Evolutionary conservation across 2,888 invertebrate species (phyloP).

Genomic region (Masnerella sp.): DNA sequence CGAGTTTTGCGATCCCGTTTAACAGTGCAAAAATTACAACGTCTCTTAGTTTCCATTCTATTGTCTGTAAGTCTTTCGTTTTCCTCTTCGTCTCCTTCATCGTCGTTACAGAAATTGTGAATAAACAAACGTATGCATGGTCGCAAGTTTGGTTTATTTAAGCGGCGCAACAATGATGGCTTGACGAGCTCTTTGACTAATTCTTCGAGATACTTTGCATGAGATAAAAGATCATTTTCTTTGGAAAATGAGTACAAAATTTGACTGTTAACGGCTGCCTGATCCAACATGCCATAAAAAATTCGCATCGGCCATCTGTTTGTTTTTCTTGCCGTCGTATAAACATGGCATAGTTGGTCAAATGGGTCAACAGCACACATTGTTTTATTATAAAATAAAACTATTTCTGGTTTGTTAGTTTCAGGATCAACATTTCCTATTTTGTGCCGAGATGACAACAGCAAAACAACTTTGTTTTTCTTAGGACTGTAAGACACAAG

Average conservation of each 20-base stretch:
- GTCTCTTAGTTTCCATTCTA: constrained; percentile 4
- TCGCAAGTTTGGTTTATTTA: neutral
- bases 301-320: constrained; percentile 64
- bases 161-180: constrained; percentile 8
- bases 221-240: constrained; percentile 7
- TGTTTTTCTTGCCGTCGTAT: constrained; percentile 51
- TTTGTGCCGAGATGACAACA: no score
- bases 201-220: constrained; percentile 29
- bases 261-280: constrained; percentile 61
- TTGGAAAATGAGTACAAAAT: constrained; percentile 34
- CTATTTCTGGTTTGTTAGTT: no score
- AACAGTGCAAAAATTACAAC: neutral
- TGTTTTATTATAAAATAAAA: no score
- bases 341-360: no score
- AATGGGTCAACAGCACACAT: no score
- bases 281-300: constrained; percentile 64
- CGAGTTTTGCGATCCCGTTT: constrained; percentile 1
- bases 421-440: no score
- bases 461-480: no score
- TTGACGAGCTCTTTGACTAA: neutral
- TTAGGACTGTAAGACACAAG: no score
- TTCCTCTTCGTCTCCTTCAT: constrained; percentile 2
- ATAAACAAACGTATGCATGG: neutral
- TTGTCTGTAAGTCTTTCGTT: neutral
- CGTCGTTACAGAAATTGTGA: neutral